Evolutionary conservation across 2,113 vertebrate genomes (phyloP).

Genomic region (Eublepharis macularius): DNA sequence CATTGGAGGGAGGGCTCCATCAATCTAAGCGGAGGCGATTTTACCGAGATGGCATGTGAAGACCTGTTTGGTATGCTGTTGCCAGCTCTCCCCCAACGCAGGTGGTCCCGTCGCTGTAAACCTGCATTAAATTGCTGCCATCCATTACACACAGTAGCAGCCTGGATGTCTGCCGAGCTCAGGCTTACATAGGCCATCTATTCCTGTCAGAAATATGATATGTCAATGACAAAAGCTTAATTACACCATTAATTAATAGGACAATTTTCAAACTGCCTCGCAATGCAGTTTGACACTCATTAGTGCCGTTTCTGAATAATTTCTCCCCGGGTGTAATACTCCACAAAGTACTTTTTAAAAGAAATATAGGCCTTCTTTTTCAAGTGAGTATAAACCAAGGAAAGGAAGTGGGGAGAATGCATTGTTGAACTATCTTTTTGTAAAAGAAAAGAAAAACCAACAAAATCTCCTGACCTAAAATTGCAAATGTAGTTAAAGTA

Average conservation of each 20-base stretch:
- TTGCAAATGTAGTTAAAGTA: conserved; percentile 5
- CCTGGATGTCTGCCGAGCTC: conserved; percentile 81
- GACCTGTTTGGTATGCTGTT: conserved; percentile 54
- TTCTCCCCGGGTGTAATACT: conserved; percentile 72
- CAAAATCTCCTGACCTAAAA: neutral
- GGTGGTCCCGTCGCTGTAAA: conserved; percentile 91
- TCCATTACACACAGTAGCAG: conserved; percentile 87
- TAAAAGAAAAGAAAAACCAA: conserved; percentile 4
- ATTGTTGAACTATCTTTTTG: conserved; percentile 43
- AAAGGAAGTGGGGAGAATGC: conserved; percentile 51
- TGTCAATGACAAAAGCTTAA: conserved; percentile 99
- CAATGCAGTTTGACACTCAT: conserved; percentile 88
- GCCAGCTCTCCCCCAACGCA: conserved; percentile 76
- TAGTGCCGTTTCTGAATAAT: conserved; percentile 87
- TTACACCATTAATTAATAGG: conserved; percentile 99
- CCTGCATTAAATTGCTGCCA: conserved; percentile 93
- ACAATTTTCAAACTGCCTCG: conserved; percentile 88
- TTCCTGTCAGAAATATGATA: conserved; percentile 94
- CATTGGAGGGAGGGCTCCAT: conserved; percentile 67
- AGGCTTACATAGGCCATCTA: conserved; percentile 86
- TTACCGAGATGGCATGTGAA: conserved; percentile 63
- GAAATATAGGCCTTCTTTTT: conserved; percentile 53
- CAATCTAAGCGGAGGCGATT: conserved; percentile 66
- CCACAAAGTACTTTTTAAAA: conserved; percentile 70
- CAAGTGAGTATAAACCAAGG: conserved; percentile 48